Base-by-base conservation (phyloP, 2,113 vertebrate species). In the Amblyornis subalaris region DNA sequence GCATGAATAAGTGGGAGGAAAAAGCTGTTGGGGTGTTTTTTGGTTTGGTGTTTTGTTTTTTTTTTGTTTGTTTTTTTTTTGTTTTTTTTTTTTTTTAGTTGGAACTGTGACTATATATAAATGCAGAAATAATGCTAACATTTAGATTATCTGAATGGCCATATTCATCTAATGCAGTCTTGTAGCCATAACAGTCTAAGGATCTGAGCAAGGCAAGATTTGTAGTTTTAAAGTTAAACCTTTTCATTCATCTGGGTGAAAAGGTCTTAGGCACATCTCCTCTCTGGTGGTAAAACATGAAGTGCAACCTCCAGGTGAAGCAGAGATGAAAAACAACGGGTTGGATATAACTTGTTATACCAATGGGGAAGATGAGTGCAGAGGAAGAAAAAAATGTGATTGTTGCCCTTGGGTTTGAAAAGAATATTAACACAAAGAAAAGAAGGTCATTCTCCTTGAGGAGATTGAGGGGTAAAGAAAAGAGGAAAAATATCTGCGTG, bases 1-100 rank as follows among this genome's bases (percentile, higher is more conserved):
- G 33, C 18, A 14, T 71, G 25, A 85, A 4, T 71, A 78, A 88
- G 66, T 71, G 10, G 23, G 20, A 81, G 45, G 61, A 13, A 66
- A 82, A 61, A 84, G 8, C 51, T 75, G 8, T 73, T 76, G 53
- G 25, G 4, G 3, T 60, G 8, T 0, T 47, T 61, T 50, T 38
- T 44, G 7, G 6, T 31, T 22, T 26, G 9, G 3, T 2, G 26
- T 12, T 31, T 31, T 4, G 10, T 40, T 24, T 50, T 58, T 51
- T 12, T 0, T 31, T 12, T 31, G 5, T 44, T 53, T 48, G 2
- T 31, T 4, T 12, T 40, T 24, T 50, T 58, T 51, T 12, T 0
- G n/a, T n/a, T n/a, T 31, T 12, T 31, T 31, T 4, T 12, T 40
- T 24, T 50, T 58, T 51, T 12, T 0, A 31, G 36, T 60, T 51